These are phyloP conservation scores for Harpagus bidentatus DNA, from an alignment of 2,113 vertebrate genomes.

Conservation along the genomic window DNA sequence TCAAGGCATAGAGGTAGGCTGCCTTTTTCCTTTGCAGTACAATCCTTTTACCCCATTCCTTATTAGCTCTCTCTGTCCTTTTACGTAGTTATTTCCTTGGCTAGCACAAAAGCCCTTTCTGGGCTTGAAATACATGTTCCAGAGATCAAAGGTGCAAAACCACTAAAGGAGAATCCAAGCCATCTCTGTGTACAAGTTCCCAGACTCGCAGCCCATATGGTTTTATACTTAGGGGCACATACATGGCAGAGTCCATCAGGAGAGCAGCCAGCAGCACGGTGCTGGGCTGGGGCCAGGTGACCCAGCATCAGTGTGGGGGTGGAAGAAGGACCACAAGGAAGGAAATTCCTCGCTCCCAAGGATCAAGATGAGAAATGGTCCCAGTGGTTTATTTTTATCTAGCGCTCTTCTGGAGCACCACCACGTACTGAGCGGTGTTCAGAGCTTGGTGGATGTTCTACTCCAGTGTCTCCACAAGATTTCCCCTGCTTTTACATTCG, in stretches of 20 bases:
- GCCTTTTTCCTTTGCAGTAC: background rate
- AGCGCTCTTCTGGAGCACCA: background rate
- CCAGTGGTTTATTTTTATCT: background rate
- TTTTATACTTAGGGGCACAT: background rate
- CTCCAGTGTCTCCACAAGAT: background rate
- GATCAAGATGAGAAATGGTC: background rate
- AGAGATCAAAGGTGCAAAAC: slow-evolving; percentile 22
- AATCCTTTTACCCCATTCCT: background rate
- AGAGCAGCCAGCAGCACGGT: background rate
- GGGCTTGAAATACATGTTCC: background rate
- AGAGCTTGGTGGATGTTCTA: rapidly evolving
- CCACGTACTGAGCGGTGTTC: background rate
- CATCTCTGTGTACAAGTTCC: background rate
- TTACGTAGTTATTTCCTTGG: background rate
- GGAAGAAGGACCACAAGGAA: background rate
- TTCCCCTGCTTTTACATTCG: background rate
- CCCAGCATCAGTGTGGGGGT: background rate
- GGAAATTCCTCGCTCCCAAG: background rate
- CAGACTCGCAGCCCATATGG: background rate
- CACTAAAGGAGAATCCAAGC: background rate
- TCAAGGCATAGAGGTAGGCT: background rate
- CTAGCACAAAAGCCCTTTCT: slow-evolving; percentile 1
- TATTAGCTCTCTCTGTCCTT: background rate
- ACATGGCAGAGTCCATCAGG: background rate
- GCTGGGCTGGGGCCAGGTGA: background rate